These are phyloP conservation scores for Prosapia bicincta DNA, from an alignment of 2,888 invertebrate genomes.

Conservation along the genomic window DNA sequence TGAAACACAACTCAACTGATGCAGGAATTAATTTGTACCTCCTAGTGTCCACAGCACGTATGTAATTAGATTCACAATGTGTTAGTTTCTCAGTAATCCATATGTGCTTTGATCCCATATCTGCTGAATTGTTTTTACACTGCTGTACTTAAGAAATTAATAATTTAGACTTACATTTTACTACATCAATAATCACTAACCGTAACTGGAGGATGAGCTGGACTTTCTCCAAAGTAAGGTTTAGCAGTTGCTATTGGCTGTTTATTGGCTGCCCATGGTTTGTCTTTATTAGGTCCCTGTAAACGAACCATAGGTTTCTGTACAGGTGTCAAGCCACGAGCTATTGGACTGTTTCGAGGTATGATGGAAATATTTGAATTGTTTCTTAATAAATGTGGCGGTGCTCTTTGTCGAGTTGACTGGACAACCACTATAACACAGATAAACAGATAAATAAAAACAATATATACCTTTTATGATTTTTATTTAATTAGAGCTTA, in stretches of 20 bases:
- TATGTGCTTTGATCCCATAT: too few relatives aligned
- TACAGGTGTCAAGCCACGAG: constrained; percentile 15
- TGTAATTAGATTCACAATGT: too few relatives aligned
- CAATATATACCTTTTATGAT: too few relatives aligned
- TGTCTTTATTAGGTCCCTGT: constrained; percentile 14
- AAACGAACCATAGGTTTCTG: constrained; percentile 22
- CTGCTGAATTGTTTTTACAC: too few relatives aligned
- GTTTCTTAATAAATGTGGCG: constrained; percentile 41
- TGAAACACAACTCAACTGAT: too few relatives aligned
- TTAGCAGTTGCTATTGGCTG: constrained; percentile 29
- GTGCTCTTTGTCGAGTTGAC: constrained; percentile 19
- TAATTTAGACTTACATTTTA: too few relatives aligned
- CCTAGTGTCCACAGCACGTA: too few relatives aligned
- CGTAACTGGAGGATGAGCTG: constrained; percentile 23
- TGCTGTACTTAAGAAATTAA: too few relatives aligned
- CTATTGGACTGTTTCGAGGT: constrained; percentile 38
- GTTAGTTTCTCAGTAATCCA: too few relatives aligned
- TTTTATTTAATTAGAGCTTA: too few relatives aligned
- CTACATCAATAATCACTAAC: constrained; percentile 15
- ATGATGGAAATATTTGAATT: constrained; percentile 49
- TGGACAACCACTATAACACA: constrained; percentile 20
- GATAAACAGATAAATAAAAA: background rate
- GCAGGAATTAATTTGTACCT: too few relatives aligned
- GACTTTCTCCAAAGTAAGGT: constrained; percentile 30
- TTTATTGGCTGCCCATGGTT: constrained; percentile 18